phyloP scores from a whole-genome alignment of 1,140 invertebrate genomes.

The Littorina saxatilis region DNA sequence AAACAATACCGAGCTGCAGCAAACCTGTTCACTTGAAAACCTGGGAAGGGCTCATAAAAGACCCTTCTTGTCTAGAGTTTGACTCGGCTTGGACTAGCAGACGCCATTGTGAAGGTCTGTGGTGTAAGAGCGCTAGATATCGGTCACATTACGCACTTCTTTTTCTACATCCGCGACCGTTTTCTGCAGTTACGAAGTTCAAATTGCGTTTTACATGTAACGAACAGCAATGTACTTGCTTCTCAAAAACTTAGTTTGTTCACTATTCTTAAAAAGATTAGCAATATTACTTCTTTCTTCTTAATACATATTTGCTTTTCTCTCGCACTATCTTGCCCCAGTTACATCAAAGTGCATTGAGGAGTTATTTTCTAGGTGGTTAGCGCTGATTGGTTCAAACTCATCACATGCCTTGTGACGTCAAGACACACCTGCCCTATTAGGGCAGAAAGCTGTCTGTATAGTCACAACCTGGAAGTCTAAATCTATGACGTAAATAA shows the following conservation, averaged over 20 bases:
- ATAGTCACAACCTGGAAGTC: too few species aligned
- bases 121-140: conserved; percentile 30
- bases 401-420: conserved; percentile 18
- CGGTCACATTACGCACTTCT: not conserved
- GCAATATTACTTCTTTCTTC: not conserved
- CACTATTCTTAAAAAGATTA: not conserved
- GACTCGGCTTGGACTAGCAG: conserved; percentile 27
- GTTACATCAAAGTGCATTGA: not conserved
- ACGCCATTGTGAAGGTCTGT: conserved; percentile 37
- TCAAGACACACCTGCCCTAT: conserved; percentile 4
- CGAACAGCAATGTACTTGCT: too few species aligned
- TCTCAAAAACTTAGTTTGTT: not conserved
- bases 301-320: not conserved
- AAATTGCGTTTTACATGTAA: not conserved
- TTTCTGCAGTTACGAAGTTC: not conserved
- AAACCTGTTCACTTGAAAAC: conserved; percentile 36
- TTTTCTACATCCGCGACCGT: conserved; percentile 28
- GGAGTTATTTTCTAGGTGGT: not conserved
- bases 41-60: conserved; percentile 30
- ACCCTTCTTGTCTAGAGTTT: conserved; percentile 24
- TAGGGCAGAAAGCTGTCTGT: not conserved
- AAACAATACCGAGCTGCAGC: conserved; percentile 6
- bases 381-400: conserved; percentile 3
- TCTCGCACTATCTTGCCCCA: conserved; percentile 23
- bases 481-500: too few species aligned